Evolutionary conservation across 2,888 invertebrate genomes (phyloP).

Genomic region (Stictocephala bisonia): DNA sequence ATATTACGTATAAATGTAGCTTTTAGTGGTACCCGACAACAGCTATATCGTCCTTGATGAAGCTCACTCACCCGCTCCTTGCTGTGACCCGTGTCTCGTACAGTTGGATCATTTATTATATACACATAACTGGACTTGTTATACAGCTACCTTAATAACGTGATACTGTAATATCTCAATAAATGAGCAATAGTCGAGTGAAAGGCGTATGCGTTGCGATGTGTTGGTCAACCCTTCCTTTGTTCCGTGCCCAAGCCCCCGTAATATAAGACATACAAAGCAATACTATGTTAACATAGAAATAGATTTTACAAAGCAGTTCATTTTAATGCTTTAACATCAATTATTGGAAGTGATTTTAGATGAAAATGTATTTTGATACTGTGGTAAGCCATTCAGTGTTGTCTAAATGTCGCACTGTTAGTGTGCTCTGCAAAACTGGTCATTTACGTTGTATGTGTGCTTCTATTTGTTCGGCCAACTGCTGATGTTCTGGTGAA

Average conservation of each 20-base stretch:
- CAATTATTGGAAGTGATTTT: conserved; percentile 47
- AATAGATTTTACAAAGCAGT: conserved; percentile 49
- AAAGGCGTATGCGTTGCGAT: conserved; percentile 11
- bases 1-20: conserved; percentile 50
- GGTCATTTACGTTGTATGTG: conserved; percentile 12
- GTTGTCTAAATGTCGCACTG: conserved; percentile 43
- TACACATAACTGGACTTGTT: conserved; percentile 37
- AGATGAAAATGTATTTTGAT: conserved; percentile 48
- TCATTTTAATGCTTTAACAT: conserved; percentile 48
- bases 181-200: conserved; percentile 38
- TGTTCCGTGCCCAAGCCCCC: conserved; percentile 36
- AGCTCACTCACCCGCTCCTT: conserved; percentile 7
- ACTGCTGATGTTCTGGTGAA: conserved; percentile 4
- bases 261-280: conserved; percentile 50
- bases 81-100: conserved; percentile 10
- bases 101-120: conserved; percentile 6
- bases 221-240: conserved; percentile 35
- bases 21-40: conserved; percentile 53
- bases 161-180: conserved; percentile 38
- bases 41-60: conserved; percentile 45
- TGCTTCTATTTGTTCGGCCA: conserved; percentile 21
- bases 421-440: conserved; percentile 8
- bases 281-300: conserved; percentile 50
- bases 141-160: conserved; percentile 34
- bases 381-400: conserved; percentile 43